Evolutionary conservation across 23 tunicate genomes (phyloP).

Genomic region (Botrylloides violaceus): DNA sequence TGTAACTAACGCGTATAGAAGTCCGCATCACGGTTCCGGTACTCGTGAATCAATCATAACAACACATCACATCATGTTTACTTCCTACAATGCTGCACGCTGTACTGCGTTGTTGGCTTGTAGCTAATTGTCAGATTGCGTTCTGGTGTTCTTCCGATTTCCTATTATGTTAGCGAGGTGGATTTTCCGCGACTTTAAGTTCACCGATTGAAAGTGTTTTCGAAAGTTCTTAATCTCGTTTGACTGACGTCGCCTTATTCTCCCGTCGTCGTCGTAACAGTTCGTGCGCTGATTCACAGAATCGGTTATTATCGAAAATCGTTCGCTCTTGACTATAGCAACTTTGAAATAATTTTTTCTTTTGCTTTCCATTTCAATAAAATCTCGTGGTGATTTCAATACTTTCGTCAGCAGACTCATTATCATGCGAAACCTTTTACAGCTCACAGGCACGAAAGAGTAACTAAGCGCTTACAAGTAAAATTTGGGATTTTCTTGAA

Average conservation of each 20-base stretch:
- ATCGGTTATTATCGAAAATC: not conserved
- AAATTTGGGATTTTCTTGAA: too few relatives aligned
- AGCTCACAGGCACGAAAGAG: not conserved
- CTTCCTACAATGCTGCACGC: too few relatives aligned
- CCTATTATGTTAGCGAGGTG: too few relatives aligned
- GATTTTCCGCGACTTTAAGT: not conserved
- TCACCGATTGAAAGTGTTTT: not conserved
- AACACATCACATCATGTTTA: too few relatives aligned
- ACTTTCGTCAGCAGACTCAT: not conserved
- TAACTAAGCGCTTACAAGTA: too few relatives aligned
- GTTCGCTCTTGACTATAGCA: not conserved
- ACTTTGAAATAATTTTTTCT: not conserved
- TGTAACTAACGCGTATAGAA: too few relatives aligned
- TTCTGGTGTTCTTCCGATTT: too few relatives aligned
- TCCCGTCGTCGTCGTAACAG: not conserved
- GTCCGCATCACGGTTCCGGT: too few relatives aligned
- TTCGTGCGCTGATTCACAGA: not conserved
- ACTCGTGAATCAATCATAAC: too few relatives aligned
- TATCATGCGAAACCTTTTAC: not conserved
- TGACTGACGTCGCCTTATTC: not conserved
- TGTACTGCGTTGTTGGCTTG: too few relatives aligned
- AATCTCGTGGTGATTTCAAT: not conserved
- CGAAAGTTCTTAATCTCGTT: not conserved
- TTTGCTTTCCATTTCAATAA: too few relatives aligned
- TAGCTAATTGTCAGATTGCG: too few relatives aligned